Evolutionary conservation across 2,113 vertebrate species (phyloP), one percentile per base, ranked within the genome.

Genomic region (Urocitellus parryii): DNA sequence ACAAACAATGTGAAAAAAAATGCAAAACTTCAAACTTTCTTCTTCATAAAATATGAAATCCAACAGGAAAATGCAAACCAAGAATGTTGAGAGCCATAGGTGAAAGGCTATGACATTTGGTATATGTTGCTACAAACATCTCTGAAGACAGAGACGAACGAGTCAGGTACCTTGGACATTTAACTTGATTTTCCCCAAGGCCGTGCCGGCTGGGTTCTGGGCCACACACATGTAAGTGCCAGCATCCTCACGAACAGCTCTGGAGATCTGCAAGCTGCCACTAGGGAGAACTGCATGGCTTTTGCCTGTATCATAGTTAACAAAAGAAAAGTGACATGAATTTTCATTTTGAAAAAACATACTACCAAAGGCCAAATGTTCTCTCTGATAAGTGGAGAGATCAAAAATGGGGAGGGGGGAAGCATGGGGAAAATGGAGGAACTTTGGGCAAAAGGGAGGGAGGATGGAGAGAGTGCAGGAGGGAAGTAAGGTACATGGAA

Each of bases 191-290:
- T 99, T 99, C 34, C 99, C 99, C 93, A 99, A 97, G 10, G 99
- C 99, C 0, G 99, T 99, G 29, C 99, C 99, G 65, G 99, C 99
- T 95, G 99, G 98, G 96, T 99, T 99, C 97, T 99, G 99, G 97
- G 99, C 99, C 97, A 99, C 98, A 93, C 99, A 99, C 92, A 99
- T 99, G 83, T 99, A 99, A 25, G 98, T 99, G 13, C 99, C 99
- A 94, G 99, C 98, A 98, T 99, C 99, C 61, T 99, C 98, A 90
- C 99, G 98, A 78, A 98, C 70, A 14, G 99, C 98, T 93, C 98
- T 99, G 91, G 98, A 98, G 98, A 99, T 99, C 97, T 99, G 99
- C 72, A 99, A 98, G 88, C 98, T 98, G 18, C 99, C 99, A 73
- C 94, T 98, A 0, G 99, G 99, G 88, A 99, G 98, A 78, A 99